These are phyloP conservation scores for Thomomys bottae DNA, from an alignment of 2,113 vertebrate species.

Conservation along the genomic window DNA sequence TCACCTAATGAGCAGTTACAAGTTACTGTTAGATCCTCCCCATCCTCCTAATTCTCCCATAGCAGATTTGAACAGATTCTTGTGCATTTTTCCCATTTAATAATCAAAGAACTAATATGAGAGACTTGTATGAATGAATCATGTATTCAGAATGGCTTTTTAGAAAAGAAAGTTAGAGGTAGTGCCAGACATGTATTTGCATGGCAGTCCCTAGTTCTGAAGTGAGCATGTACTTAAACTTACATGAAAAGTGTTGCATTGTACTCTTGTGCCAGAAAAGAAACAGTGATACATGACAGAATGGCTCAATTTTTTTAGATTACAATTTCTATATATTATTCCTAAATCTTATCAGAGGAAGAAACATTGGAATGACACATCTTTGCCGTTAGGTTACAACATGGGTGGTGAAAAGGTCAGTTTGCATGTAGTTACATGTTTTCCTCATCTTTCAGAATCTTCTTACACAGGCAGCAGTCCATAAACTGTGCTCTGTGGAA, in stretches of 20 bases:
- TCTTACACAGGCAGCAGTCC: neutral
- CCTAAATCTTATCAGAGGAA: neutral
- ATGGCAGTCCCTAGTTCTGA: neutral
- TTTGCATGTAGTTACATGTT: neutral
- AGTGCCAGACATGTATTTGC: neutral
- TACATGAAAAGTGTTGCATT: neutral
- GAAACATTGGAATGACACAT: neutral
- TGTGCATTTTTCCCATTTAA: neutral
- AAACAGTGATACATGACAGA: neutral
- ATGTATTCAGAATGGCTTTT: neutral
- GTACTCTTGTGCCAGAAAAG: neutral
- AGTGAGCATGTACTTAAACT: neutral
- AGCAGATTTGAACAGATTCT: neutral
- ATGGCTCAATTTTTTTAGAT: neutral
- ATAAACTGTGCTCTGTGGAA: neutral
- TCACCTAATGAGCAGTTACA: neutral
- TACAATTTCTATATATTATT: neutral
- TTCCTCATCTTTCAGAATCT: neutral
- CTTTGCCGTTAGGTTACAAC: neutral
- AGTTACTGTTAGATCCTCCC: neutral
- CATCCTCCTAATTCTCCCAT: neutral
- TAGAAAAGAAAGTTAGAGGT: neutral
- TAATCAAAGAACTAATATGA: neutral
- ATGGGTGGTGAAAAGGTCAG: neutral
- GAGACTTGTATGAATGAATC: neutral